Conservation (phyloP, 2,888 invertebrate species). For the Ecliptopera silaceata region DNA sequence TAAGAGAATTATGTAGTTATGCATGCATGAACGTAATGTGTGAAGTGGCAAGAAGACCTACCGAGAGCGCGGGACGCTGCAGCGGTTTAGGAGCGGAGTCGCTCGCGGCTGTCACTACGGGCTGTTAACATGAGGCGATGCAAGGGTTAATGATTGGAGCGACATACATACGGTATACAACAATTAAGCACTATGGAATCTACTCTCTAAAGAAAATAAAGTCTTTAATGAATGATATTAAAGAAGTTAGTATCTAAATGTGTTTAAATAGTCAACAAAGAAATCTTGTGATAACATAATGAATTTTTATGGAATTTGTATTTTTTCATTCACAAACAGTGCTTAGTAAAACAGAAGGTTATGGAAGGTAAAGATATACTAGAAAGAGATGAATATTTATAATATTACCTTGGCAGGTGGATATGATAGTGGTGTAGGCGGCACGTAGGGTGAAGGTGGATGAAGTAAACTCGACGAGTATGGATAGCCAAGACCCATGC, state of each 20-base stretch:
- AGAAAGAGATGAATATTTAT: background rate
- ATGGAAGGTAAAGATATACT: background rate
- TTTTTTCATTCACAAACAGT: background rate
- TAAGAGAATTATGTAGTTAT: conserved; percentile 28
- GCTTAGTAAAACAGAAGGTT: conserved; percentile 2
- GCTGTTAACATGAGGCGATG: conserved; percentile 82
- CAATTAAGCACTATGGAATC: conserved; percentile 43
- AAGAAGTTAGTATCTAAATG: conserved; percentile 22
- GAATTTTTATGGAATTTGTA: background rate
- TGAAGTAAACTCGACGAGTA: conserved; percentile 89
- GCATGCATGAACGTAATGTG: conserved; percentile 65
- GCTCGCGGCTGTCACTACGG: conserved; percentile 82
- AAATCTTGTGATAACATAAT: background rate
- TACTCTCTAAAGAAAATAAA: conserved; percentile 16
- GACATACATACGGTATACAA: conserved; percentile 57
- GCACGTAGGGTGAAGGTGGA: conserved; percentile 94
- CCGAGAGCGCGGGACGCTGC: conserved; percentile 85
- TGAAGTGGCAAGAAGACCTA: conserved; percentile 80
- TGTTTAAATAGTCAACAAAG: background rate
- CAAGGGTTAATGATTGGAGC: conserved; percentile 80
- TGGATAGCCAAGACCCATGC: conserved; percentile 90
- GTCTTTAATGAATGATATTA: conserved; percentile 17
- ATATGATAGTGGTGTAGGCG: conserved; percentile 93
- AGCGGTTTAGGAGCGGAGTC: conserved; percentile 82
- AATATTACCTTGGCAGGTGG: conserved; percentile 93